Evolutionary conservation across 23 tunicate species (phyloP), one percentile per base, ranked within the genome.

Genomic region (Trididemnum clinides): DNA sequence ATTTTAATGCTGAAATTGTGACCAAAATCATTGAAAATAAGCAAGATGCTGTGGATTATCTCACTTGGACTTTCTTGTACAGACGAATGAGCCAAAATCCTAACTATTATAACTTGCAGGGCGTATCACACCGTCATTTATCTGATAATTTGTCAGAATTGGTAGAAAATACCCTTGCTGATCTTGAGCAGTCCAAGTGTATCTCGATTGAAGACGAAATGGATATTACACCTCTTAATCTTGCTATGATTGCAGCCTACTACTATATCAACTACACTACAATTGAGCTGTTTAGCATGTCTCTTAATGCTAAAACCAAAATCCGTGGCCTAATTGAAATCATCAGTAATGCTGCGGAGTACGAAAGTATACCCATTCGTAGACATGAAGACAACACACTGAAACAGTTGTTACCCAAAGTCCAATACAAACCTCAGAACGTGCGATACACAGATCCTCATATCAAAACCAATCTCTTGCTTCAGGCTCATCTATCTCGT

Each of bases 21-120:
- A 96, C 99, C 65, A 96, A 96, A 34, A 96, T 95, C 72, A 96
- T 96, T 80, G 99, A 96, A 57, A 96, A 96, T 59, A 96, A 96
- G 88, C 99, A 96, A 70, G 99, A 96, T 91, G 99, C 99, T 33
- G 99, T 96, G 15, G 99, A 96, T 64, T 96, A 96, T 66, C 81
- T 96, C 64, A 96, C 99, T 20, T 96, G 99, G 99, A 91, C 99
- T 18, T 96, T 91, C 76, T 74, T 96, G 59, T 96, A 96, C 87
- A 35, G 99, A 39, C 63, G 99, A 70, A 96, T 96, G 99, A 96
- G 89, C 34, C 99, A 96, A 75, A 96, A 96, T 81, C 99, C 99
- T 0, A 96, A 96, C 74, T 96, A 96, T 80, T 96, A 96, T 90
- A 96, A 96, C 90, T 75, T 96, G 70, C 89, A 95, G 76, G 99